A percentile compares a stretch with the other conserved stretches of the same genome.
phyloP scores from a whole-genome alignment of 2,113 vertebrate genomes.

The Cariama cristata region DNA sequence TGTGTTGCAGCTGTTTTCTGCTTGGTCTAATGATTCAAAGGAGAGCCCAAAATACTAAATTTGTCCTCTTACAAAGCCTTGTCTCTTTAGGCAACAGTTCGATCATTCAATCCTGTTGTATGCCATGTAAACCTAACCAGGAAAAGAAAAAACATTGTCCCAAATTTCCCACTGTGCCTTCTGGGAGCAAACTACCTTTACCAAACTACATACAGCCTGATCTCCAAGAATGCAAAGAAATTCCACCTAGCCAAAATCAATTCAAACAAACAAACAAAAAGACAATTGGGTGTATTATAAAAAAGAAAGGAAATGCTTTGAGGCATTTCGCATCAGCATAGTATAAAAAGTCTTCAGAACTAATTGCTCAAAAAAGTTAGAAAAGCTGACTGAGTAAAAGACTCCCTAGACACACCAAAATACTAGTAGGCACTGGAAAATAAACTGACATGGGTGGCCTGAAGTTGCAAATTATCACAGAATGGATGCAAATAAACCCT shows the following conservation, averaged over 20 bases:
- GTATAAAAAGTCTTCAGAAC: neutral
- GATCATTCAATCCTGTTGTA: neutral
- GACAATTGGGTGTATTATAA: neutral
- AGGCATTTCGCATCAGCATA: neutral
- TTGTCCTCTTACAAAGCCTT: neutral
- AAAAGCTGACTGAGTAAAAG: neutral
- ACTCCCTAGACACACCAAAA: neutral
- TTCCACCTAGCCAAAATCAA: neutral
- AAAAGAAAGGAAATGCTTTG: neutral
- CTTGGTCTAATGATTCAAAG: neutral
- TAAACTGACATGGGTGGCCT: neutral
- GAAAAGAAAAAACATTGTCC: neutral
- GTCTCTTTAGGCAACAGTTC: neutral
- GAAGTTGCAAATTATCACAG: neutral
- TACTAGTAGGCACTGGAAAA: neutral
- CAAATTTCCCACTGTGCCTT: neutral
- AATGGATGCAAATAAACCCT: neutral
- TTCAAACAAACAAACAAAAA: neutral
- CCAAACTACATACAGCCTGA: neutral
- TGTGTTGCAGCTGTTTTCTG: neutral
- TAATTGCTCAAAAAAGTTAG: neutral
- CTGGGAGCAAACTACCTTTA: neutral
- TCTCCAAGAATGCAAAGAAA: neutral
- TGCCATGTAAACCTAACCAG: neutral
- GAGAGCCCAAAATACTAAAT: neutral